Percentiles rank a stretch among this genome's conserved stretches.
Conservation (phyloP, 2,797 vertebrate species). For the Potorous gilbertii region DNA sequence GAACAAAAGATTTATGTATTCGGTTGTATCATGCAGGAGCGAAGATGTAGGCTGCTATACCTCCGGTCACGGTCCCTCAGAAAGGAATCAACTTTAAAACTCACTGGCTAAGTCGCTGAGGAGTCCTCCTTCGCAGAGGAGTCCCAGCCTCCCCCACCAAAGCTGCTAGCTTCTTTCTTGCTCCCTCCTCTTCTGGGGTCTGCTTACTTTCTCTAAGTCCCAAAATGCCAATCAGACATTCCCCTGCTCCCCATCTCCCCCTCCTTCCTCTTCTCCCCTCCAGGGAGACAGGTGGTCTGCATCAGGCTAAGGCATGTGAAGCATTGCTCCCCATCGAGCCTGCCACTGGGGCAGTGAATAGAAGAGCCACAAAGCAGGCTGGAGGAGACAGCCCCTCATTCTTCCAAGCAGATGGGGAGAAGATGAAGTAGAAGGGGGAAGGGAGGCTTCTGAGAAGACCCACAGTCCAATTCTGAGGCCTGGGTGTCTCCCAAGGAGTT, state of each 20-base stretch:
- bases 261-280: background rate
- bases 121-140: conserved; percentile 32
- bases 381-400: background rate
- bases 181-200: background rate
- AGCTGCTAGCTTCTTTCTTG: background rate
- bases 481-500: background rate
- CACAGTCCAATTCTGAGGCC: background rate
- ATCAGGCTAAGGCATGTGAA: conserved; percentile 23
- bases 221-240: conserved; percentile 6
- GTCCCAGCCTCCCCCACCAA: conserved; percentile 10
- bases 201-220: background rate
- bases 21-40: background rate
- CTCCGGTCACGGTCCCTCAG: background rate
- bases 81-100: conserved; percentile 33
- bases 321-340: background rate
- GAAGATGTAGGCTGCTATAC: conserved; percentile 36
- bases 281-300: conserved; percentile 61
- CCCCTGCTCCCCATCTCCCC: conserved; percentile 31
- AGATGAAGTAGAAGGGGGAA: background rate
- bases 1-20: background rate
- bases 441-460: background rate
- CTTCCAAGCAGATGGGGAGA: background rate
- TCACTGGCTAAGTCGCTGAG: background rate
- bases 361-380: background rate
- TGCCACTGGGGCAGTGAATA: background rate